A percentile compares a stretch with the other conserved stretches of the same genome.
Conservation (phyloP, 2,888 invertebrate species). For the Lumbricus terrestris region DNA sequence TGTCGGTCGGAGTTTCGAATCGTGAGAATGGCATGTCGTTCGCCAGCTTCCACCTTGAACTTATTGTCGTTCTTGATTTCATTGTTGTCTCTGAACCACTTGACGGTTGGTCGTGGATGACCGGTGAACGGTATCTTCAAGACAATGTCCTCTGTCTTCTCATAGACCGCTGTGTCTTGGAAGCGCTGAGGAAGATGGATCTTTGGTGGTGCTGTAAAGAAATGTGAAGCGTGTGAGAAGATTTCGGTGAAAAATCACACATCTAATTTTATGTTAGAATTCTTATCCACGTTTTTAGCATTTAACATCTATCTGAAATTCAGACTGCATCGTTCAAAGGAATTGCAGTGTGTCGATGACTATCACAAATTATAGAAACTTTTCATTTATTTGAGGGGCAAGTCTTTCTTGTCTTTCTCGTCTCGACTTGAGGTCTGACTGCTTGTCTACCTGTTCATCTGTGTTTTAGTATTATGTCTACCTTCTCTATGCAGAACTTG, state of each 20-base stretch:
- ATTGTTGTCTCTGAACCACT: conserved; percentile 84
- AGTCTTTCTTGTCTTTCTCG: background rate
- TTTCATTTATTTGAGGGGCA: background rate
- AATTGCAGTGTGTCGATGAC: background rate
- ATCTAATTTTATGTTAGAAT: background rate
- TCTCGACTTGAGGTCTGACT: background rate
- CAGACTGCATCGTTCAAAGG: background rate
- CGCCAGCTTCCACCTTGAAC: conserved; percentile 61
- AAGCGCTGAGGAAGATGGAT: conserved; percentile 95
- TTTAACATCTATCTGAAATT: background rate
- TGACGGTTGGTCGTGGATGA: conserved; percentile 88
- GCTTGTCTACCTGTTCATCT: background rate
- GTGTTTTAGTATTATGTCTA: background rate
- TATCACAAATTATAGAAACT: background rate
- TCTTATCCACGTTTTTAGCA: background rate
- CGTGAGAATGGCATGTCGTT: conserved; percentile 90
- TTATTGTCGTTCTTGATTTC: conserved; percentile 48
- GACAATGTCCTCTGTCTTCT: conserved; percentile 93
- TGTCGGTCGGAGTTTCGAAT: conserved; percentile 90
- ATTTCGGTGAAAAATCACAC: background rate
- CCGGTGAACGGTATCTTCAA: conserved; percentile 98
- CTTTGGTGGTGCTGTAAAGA: conserved; percentile 81
- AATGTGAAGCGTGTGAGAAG: background rate
- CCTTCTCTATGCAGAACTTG: background rate
- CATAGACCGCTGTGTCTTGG: conserved; percentile 94